Evolutionary conservation across 2,888 invertebrate genomes (phyloP).

Genomic region (Cremastobaeus sp.): DNA sequence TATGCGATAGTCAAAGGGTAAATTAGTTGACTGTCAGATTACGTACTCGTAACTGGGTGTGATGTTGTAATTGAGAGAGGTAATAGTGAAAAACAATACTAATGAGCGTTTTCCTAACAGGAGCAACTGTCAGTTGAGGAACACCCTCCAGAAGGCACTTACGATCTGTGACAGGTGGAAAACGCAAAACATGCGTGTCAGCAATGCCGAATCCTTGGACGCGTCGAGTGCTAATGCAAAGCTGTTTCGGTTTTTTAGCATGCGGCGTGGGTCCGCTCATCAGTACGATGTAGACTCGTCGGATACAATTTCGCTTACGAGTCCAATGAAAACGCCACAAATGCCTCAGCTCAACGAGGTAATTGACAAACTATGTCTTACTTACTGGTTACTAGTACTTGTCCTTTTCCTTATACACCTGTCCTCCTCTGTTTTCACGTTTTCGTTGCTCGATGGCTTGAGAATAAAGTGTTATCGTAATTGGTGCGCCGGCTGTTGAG

Average conservation of each 20-base stretch:
- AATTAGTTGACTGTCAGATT: too few relatives aligned
- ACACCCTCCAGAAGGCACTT: constrained; percentile 89
- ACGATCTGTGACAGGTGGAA: constrained; percentile 90
- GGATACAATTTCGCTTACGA: constrained; percentile 74
- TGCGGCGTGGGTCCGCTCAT: constrained; percentile 88
- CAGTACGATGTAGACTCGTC: constrained; percentile 85
- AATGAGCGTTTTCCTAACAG: constrained; percentile 75
- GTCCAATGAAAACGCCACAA: constrained; percentile 78
- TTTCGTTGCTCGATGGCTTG: too few relatives aligned
- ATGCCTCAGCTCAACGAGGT: constrained; percentile 92
- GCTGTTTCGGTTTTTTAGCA: constrained; percentile 93
- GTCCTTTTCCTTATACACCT: background rate
- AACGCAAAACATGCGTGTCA: constrained; percentile 74
- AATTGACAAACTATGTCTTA: constrained; percentile 49
- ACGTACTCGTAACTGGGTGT: too few relatives aligned
- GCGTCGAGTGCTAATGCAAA: constrained; percentile 83
- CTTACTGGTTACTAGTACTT: too few relatives aligned
- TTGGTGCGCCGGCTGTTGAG: too few relatives aligned
- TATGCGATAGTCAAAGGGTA: too few relatives aligned
- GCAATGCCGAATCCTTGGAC: constrained; percentile 76
- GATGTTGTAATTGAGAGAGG: too few relatives aligned
- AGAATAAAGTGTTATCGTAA: background rate
- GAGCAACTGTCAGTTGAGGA: constrained; percentile 88
- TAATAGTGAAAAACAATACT: background rate
- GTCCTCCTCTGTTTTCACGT: too few relatives aligned